Percentiles rank a stretch among this genome's conserved stretches.
These are phyloP conservation scores for Anthopleura xanthogrammica DNA, from an alignment of 92 coral and sea anemone species.

Conservation along the genomic window DNA sequence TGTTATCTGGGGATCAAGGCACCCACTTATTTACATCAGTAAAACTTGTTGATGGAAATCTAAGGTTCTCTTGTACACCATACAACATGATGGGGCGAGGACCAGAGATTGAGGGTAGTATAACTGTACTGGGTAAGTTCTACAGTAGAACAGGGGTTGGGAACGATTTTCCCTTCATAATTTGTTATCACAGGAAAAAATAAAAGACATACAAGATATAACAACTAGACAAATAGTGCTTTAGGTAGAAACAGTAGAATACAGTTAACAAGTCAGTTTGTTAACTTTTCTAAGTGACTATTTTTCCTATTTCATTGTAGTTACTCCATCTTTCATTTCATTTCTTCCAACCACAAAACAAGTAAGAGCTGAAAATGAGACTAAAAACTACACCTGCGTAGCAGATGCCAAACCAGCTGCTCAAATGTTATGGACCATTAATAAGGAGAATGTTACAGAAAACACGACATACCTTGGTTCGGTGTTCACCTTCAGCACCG, in stretches of 20 bases:
- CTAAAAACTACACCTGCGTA: slow-evolving; percentile 57
- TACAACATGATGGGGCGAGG: slow-evolving; percentile 54
- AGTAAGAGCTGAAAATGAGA: slow-evolving; percentile 52
- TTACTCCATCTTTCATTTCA: slow-evolving; percentile 12
- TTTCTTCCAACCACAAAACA: slow-evolving; percentile 28
- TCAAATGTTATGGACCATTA: slow-evolving; percentile 54
- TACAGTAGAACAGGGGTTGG: not conserved
- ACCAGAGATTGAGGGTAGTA: slow-evolving; percentile 1
- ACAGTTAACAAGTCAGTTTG: too few species aligned
- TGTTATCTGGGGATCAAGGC: slow-evolving; percentile 14
- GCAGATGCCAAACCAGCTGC: slow-evolving; percentile 75
- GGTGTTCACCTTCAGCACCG: not conserved
- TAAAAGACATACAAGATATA: too few species aligned
- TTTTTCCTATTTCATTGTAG: not conserved
- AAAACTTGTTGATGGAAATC: slow-evolving; percentile 35
- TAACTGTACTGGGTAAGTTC: slow-evolving; percentile 50
- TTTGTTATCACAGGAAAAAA: too few species aligned
- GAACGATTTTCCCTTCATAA: too few species aligned
- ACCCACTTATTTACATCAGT: slow-evolving; percentile 14
- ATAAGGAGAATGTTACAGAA: slow-evolving; percentile 55
- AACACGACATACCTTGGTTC: slow-evolving; percentile 39
- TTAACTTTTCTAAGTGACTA: too few species aligned
- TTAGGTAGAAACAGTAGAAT: too few species aligned
- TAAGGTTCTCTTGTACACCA: slow-evolving; percentile 45
- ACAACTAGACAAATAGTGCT: too few species aligned